Evolutionary conservation across 2,888 invertebrate species (phyloP), one percentile per base, ranked within the genome.

Genomic region (Tenthredo distinguenda): DNA sequence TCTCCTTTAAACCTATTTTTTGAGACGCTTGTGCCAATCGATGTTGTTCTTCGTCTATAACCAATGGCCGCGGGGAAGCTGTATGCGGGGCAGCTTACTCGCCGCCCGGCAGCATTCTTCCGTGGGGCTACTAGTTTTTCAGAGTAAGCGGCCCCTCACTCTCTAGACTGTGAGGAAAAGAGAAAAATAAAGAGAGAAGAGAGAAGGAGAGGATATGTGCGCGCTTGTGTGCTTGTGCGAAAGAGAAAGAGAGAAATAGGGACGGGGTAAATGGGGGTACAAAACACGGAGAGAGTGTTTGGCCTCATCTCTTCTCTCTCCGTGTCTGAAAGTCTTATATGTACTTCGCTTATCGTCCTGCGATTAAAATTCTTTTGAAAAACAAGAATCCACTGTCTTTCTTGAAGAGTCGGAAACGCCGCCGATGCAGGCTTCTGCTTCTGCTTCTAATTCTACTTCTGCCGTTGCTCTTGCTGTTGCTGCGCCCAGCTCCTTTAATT

Each of bases 111-210:
- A 88, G 89, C 89, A 90, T 90, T 90, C 90, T 90, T 90, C 88
- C 88, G 87, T 86, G 88, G 88, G 88, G 90, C 90, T 90, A 90
- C 90, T 89, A 90, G 90, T 90, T 90, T 90, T 90, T 90, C 90
- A 89, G 88, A 87, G 87, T 87, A 88, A 88, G 85, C 88, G 87
- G 86, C 87, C 87, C 86, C 85, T 85, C 84, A 31, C 62, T 34
- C 81, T 26, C 47, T 65, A 65, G 77, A 47, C 71, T 79, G 65
- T 58, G 55, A 68, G 77, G 72, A 62, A 37, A 74, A 79, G 47
- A 79, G 85, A 79, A 74, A 74, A 85, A 81, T 26, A 26, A 85
- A 86, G 85, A 85, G 21, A 72, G 74, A 85, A 87, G 86, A 86
- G 79, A 74, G 74, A 79, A 50, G 26, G 37, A 74, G 43, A 55